Evolutionary conservation across 2,888 invertebrate genomes (phyloP), one percentile per base, ranked within the genome.

Genomic region (Drosophila antonietae): DNA sequence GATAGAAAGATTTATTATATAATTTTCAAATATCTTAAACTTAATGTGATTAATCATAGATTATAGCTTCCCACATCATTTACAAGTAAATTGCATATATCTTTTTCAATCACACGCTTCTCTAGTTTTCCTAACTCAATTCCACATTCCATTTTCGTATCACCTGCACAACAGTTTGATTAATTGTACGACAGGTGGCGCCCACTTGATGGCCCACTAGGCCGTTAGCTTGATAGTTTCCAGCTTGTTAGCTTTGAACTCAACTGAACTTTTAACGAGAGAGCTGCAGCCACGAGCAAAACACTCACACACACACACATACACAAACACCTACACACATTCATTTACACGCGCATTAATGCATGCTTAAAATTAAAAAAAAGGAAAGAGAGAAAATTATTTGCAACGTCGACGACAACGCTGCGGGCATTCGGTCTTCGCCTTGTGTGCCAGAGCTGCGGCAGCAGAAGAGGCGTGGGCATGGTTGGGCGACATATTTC

Each of bases 171-270:
- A 64, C 53, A 67, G 64, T 58, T 51, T 75, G 79, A 87, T 83
- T 85, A 88, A 82, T 83, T 88, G 74, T 80, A 66, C 73, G 83
- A 70, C 83, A 86, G 86, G 72, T 85, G 81, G 81, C 70, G 75
- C 79, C 70, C 75, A 68, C 59, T 75, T 78, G 70, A 6, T 28
- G 49, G 49, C 57, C 59, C 61, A 75, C 71, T 69, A 73, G 69
- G 52, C 51, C 67, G 59, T 52, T 68, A 12, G 71, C 80, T 84
- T 74, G 67, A 82, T 85, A 88, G 88, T 88, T 83, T 87, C 88
- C 88, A 83, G 72, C 77, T 83, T 83, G 88, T 83, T 83, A 77
- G 85, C 85, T 83, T 87, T 88, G 88, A 83, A 83, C 83, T 85
- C 80, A 85, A 75, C 80, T 88, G 88, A 84, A 84, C 83, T 85